Conservation (phyloP, 2,888 invertebrate species). For the Troilus luridus region DNA sequence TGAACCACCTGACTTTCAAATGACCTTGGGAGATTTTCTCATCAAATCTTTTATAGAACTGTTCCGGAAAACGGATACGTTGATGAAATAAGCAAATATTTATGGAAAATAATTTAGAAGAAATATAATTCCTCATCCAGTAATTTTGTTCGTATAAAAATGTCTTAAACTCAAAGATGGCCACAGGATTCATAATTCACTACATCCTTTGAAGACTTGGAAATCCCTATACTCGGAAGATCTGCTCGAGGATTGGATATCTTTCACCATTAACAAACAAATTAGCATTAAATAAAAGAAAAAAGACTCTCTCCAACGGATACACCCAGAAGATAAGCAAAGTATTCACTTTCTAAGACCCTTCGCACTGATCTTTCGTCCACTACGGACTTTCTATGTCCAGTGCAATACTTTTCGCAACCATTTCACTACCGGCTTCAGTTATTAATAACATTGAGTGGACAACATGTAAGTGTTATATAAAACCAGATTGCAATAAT, state of each 20-base stretch:
- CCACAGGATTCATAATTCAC: background rate
- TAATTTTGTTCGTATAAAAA: background rate
- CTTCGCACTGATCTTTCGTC: background rate
- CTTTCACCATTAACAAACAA: background rate
- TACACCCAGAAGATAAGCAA: conserved; percentile 3
- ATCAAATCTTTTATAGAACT: too few relatives aligned
- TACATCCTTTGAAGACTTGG: background rate
- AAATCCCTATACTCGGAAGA: background rate
- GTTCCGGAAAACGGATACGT: too few relatives aligned
- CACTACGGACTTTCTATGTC: conserved; percentile 12
- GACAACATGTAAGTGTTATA: background rate
- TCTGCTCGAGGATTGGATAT: background rate
- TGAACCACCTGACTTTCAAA: background rate
- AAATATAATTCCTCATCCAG: background rate
- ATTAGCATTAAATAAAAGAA: conserved; percentile 17
- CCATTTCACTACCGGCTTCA: background rate
- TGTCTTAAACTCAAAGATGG: background rate
- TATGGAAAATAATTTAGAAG: too few relatives aligned
- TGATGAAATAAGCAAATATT: too few relatives aligned
- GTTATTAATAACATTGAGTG: background rate
- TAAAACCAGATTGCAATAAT: background rate
- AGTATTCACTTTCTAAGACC: background rate
- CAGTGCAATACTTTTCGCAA: background rate
- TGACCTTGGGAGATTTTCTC: background rate
- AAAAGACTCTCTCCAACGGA: conserved; percentile 1